These are phyloP conservation scores for Latrodectus elegans DNA, from an alignment of 2,888 invertebrate species.

Conservation along the genomic window DNA sequence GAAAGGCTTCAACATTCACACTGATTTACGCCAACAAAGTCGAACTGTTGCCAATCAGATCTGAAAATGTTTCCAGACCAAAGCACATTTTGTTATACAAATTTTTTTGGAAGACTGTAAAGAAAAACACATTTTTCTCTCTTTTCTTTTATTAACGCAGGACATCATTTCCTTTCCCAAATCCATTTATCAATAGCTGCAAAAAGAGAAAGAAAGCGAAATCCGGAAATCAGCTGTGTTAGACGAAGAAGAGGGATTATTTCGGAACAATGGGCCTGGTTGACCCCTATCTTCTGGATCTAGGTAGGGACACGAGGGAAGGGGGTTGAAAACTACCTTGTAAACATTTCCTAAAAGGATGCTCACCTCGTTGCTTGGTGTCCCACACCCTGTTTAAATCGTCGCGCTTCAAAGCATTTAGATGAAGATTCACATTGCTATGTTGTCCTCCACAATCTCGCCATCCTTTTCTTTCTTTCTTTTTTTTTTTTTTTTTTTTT, in stretches of 20 bases:
- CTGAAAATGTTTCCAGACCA: constrained; percentile 37
- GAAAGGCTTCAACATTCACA: neutral
- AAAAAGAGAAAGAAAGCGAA: constrained; percentile 19
- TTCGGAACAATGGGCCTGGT: constrained; percentile 56
- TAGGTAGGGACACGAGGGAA: constrained; percentile 8
- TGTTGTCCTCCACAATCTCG: no score
- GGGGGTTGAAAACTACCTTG: constrained; percentile 59
- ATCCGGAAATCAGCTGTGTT: constrained; percentile 67
- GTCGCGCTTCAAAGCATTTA: no score
- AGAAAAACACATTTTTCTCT: neutral
- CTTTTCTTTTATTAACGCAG: neutral
- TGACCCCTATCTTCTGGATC: constrained; percentile 60
- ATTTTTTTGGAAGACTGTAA: constrained; percentile 40
- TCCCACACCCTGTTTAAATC: no score
- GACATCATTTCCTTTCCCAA: constrained; percentile 57
- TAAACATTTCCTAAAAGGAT: constrained; percentile 68
- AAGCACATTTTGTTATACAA: constrained; percentile 66
- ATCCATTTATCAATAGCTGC: constrained; percentile 56
- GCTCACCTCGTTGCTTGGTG: constrained; percentile 2
- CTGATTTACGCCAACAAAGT: neutral
- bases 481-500: no score
- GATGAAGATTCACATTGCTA: no score
- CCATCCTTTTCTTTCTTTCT: no score
- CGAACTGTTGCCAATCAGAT: constrained; percentile 26
- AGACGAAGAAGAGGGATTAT: constrained; percentile 60